Evolutionary conservation across 2,797 vertebrate genomes (phyloP), one percentile per base, ranked within the genome.

Genomic region (Spea hammondii): DNA sequence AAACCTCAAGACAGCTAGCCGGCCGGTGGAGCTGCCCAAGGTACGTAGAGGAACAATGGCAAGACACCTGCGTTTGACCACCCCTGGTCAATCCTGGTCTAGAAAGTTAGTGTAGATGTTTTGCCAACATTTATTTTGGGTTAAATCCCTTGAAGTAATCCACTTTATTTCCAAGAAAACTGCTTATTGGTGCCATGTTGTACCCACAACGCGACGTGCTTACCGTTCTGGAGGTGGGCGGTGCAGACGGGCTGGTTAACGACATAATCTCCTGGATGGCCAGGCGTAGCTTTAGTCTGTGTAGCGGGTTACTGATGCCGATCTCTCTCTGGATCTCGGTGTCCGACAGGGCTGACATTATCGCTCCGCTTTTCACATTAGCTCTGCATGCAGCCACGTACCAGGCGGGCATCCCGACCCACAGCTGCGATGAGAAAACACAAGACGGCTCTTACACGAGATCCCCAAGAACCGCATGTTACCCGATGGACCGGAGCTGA

Each of bases 221-320:
- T 94, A 97, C 96, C 96, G 97, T 98, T 90, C 97, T 93, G 0
- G 97, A 98, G 3, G 97, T 98, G 57, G 96, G 93, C 0, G 97
- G 97, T 1, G 96, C 97, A 0, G 97, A 99, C 0, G 97, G 97
- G 86, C 97, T 98, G 32, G 97, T 99, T 4, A 99, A 89, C 0
- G 97, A 99, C 96, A 99, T 97, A 88, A 99, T 98, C 83, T 99
- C 97, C 87, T 99, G 97, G 85, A 99, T 99, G 83, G 97, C 97
- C 50, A 99, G 92, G 47, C 97, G 90, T 0, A 99, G 92, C 71
- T 99, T 99, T 77, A 99, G 93, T 6, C 97, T 92, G 86, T 99
- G 97, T 48, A 99, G 83, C 0, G 97, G 97, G 87, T 99, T 99
- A 85, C 96, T 97, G 88, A 99, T 99, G 1, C 97, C 97, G 0